Conservation (phyloP, 2,888 invertebrate genomes). For the Lamellibrachia columna region DNA sequence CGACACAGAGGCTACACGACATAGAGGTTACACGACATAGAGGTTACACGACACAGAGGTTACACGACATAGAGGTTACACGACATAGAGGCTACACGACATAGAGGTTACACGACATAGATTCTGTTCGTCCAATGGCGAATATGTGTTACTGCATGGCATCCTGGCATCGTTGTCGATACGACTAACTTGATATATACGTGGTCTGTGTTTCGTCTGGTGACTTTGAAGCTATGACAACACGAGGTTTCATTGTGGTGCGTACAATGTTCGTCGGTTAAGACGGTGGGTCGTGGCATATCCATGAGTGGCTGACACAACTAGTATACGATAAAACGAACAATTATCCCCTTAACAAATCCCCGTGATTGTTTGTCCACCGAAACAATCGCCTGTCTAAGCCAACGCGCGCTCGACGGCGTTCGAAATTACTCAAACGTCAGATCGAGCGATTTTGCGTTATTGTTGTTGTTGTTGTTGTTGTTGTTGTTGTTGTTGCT, state of each 20-base stretch:
- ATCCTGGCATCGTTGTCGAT: not conserved
- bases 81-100: not conserved
- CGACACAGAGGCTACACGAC: no score
- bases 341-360: not conserved
- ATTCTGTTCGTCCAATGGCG: not conserved
- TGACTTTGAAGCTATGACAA: not conserved
- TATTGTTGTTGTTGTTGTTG: no score
- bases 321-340: not conserved
- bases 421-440: not conserved
- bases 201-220: not conserved
- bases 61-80: not conserved
- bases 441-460: not conserved
- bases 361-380: not conserved
- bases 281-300: not conserved
- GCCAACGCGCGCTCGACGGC: not conserved
- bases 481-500: no score
- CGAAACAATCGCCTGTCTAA: not conserved
- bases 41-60: no score
- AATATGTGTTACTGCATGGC: not conserved
- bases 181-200: not conserved
- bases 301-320: not conserved
- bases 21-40: no score
- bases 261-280: not conserved
- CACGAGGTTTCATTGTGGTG: not conserved
- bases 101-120: not conserved